phyloP scores from a whole-genome alignment of 2,797 vertebrate species.

The Syndactyla subalaris region DNA sequence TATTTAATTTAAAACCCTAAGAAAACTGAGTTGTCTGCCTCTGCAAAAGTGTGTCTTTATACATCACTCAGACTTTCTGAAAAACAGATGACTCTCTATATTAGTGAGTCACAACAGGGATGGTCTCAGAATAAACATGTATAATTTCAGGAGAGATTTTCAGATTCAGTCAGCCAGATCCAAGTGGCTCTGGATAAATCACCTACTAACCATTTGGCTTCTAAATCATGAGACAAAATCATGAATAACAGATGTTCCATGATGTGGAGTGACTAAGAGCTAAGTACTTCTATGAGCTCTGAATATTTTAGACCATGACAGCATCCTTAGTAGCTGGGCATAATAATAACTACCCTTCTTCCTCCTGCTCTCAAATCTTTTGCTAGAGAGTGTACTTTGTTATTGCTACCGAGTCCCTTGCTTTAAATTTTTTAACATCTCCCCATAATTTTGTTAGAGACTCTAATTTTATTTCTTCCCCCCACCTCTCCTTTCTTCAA shows the following conservation, averaged over 20 bases:
- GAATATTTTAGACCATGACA: conserved; percentile 13
- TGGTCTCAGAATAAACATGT: not conserved
- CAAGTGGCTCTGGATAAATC: not conserved
- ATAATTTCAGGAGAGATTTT: not conserved
- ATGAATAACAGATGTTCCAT: not conserved
- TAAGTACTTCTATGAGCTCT: conserved; percentile 1
- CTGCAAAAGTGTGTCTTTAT: not conserved
- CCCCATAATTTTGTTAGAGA: not conserved
- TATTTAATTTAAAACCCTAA: not conserved
- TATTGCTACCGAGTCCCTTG: not conserved
- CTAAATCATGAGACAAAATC: not conserved
- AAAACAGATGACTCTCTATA: not conserved
- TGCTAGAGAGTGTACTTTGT: not conserved
- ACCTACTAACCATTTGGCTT: not conserved
- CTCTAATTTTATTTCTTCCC: not conserved
- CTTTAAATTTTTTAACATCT: not conserved
- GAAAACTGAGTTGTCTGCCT: not conserved
- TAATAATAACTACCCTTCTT: not conserved
- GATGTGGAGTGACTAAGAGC: not conserved
- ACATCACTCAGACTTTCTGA: not conserved
- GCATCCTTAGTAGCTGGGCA: not conserved
- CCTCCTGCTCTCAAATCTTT: not conserved
- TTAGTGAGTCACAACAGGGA: not conserved
- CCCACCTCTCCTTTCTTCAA: not conserved
- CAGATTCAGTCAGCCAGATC: not conserved